Base-by-base conservation (phyloP, 2,113 vertebrate genomes). In the Pontoporia blainvillei region DNA sequence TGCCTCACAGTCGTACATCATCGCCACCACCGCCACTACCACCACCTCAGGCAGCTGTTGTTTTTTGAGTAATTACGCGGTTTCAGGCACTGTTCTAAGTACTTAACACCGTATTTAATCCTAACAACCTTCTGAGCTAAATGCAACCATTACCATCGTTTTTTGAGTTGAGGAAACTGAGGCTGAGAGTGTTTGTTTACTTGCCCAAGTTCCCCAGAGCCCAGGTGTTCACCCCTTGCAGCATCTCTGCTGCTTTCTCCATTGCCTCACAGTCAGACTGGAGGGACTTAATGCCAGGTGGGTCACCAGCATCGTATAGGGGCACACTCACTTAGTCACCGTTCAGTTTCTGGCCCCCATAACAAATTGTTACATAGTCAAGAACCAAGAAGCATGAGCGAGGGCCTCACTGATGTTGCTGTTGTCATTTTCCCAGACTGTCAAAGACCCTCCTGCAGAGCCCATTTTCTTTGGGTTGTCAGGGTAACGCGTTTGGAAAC, bases 401-500 rank as follows among this genome's bases (percentile, higher is more conserved):
- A 72, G 31, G 31, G 78, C 62, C 66, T 39, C 13, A 7, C 59
- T 7, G 0, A 15, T 36, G 41, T 18, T 34, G 72, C 72, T 23
- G 21, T 31, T 78, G 36, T 25, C 69, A 18, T 20, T 31, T 62
- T 76, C 82, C n/a, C 64, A 71, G 75, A 36, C 94, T 8, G 52
- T 21, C 49, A 52, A 1, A 61, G 89, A 49, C 95, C 66, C 96
- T 73, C 82, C 78, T 20, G 0, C 36, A 41, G 64, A 90, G 95
- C 92, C 69, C 12, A 1, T 67, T 66, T 52, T 86, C 84, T 89
- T 39, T 2, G 20, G 62, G 95, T 94, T 90, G 81, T 92, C 97
- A 96, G 92, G 96, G 94, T 41, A 88, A 94, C 75, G 2, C 29
- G 0, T 73, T 81, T 57, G 97, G 97, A 86, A 97, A 86, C 92